Conservation (phyloP, 1,140 invertebrate genomes). For the Solenopsis fugax region DNA sequence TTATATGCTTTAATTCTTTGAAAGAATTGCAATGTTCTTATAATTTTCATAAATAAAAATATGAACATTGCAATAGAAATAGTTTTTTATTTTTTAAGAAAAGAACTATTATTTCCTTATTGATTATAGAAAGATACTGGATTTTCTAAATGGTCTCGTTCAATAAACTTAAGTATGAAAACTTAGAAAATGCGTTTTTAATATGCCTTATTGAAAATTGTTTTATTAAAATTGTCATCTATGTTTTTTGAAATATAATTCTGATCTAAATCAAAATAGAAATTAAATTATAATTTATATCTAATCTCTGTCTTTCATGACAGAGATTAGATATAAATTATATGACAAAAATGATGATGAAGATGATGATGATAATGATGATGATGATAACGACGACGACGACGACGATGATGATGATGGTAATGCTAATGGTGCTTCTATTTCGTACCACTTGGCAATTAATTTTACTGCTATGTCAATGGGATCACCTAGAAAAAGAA, state of each 20-base stretch:
- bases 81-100: neutral
- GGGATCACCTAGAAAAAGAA: slow-evolving; percentile 68
- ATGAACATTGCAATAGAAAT: neutral
- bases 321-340: too few species aligned
- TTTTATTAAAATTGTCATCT: neutral
- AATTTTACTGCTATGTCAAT: slow-evolving; percentile 74
- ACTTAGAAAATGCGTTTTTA: neutral
- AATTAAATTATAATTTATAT: neutral
- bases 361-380: too few species aligned
- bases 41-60: neutral
- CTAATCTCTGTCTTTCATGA: neutral
- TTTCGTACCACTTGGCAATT: slow-evolving; percentile 69
- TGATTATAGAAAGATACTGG: neutral
- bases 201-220: neutral
- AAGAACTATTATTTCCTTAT: neutral
- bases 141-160: neutral
- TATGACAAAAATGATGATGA: too few species aligned
- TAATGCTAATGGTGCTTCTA: neutral
- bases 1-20: slow-evolving; percentile 66
- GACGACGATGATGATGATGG: neutral
- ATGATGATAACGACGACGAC: too few species aligned
- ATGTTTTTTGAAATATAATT: slow-evolving; percentile 1
- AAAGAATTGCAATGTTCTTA: neutral
- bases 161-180: neutral
- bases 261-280: neutral